A percentile compares a stretch with the other conserved stretches of the same genome.
phyloP scores from a whole-genome alignment of 2,888 invertebrate species.

The Acronicta leporina region DNA sequence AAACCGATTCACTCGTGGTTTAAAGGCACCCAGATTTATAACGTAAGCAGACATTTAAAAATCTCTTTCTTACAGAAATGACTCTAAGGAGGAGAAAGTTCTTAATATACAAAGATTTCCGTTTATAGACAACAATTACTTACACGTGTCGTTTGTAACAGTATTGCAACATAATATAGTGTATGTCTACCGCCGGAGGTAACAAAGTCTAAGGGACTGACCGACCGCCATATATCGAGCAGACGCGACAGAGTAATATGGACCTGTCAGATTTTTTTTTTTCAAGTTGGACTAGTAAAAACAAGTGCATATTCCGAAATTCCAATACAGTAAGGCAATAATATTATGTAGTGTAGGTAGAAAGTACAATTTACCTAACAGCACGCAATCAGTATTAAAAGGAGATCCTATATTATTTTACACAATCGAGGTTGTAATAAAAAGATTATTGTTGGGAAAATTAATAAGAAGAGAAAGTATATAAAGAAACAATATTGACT shows the following conservation, averaged over 20 bases:
- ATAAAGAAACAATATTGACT: too few species aligned
- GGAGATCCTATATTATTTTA: constrained; percentile 71
- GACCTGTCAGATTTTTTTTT: constrained; percentile 43
- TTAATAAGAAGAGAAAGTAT: too few species aligned
- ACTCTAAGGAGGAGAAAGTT: not conserved
- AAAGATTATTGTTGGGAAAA: constrained; percentile 30
- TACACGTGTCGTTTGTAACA: constrained; percentile 24
- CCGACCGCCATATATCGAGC: constrained; percentile 72
- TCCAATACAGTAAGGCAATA: constrained; percentile 51
- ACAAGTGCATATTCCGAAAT: constrained; percentile 39
- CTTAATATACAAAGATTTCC: constrained; percentile 22
- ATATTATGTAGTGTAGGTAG: constrained; percentile 48
- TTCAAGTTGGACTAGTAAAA: constrained; percentile 11
- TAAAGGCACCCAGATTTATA: too few species aligned
- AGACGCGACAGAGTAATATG: constrained; percentile 51
- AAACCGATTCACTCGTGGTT: too few species aligned
- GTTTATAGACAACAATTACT: constrained; percentile 31
- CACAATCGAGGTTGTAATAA: constrained; percentile 81
- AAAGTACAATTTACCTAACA: constrained; percentile 44
- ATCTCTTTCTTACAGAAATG: too few species aligned
- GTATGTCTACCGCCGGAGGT: constrained; percentile 70
- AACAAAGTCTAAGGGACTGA: constrained; percentile 78
- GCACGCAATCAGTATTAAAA: constrained; percentile 74
- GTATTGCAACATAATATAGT: constrained; percentile 28
- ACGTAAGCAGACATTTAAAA: too few species aligned